Conservation (phyloP, 1,140 invertebrate species). For the Brachionus asplanchnoidis region DNA sequence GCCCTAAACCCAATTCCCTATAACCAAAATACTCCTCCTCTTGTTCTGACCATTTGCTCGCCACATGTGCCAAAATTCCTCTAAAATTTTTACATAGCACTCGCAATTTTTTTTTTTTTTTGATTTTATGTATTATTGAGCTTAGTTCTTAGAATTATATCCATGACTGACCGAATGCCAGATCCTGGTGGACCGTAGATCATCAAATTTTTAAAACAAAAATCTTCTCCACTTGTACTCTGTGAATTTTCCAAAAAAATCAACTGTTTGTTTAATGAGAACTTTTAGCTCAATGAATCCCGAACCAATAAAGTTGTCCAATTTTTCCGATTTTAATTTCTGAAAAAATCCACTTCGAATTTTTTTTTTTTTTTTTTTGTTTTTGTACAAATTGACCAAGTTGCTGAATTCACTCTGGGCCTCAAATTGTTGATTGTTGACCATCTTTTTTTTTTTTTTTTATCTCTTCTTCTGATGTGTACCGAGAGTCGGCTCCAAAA, state of each 20-base stretch:
- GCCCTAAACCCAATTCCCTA: no score
- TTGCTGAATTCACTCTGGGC: neutral
- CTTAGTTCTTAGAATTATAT: neutral
- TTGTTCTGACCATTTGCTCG: neutral
- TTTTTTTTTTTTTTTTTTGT: no score
- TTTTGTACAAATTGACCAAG: slow-evolving; percentile 6
- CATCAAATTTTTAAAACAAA: neutral
- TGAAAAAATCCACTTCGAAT: neutral
- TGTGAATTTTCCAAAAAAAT: neutral
- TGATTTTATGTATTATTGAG: neutral
- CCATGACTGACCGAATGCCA: neutral
- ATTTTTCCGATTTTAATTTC: neutral
- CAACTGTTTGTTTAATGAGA: neutral
- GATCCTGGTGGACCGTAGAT: neutral
- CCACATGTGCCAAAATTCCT: neutral
- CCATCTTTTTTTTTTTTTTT: no score
- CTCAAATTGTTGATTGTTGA: neutral
- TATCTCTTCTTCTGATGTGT: neutral
- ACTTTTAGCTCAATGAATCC: neutral
- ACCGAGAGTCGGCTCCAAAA: neutral
- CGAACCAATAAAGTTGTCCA: neutral
- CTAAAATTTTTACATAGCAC: neutral
- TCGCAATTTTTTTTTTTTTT: neutral
- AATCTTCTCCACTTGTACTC: neutral
- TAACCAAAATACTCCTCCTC: no score